phyloP scores from a whole-genome alignment of 2,888 invertebrate species.

The Anorthoa munda region DNA sequence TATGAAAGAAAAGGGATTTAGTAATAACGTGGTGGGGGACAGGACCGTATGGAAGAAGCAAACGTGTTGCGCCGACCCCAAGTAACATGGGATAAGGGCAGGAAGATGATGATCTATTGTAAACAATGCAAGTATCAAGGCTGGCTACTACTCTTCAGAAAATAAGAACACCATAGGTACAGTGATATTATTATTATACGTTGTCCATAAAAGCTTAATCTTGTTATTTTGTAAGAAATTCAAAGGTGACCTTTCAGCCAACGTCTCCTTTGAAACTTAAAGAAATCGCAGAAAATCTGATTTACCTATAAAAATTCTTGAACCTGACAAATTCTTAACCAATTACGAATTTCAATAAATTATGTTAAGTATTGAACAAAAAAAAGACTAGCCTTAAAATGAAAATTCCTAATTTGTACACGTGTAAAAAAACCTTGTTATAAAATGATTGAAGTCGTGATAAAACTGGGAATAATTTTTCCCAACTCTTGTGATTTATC shows the following conservation, averaged over 20 bases:
- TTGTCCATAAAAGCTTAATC: slow-evolving; percentile 28
- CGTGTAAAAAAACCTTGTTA: slow-evolving; percentile 13
- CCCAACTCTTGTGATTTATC: slow-evolving; percentile 67
- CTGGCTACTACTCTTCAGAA: not conserved
- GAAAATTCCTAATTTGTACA: slow-evolving; percentile 24
- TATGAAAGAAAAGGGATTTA: no score
- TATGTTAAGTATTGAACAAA: slow-evolving; percentile 15
- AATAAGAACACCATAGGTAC: not conserved
- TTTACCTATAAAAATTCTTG: slow-evolving; percentile 11
- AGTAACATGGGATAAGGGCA: no score
- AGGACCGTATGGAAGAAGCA: no score
- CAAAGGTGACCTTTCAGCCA: slow-evolving; percentile 42
- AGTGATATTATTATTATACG: not conserved
- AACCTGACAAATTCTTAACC: not conserved
- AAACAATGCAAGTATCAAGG: not conserved
- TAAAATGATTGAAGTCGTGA: slow-evolving; percentile 39
- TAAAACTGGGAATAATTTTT: slow-evolving; percentile 55
- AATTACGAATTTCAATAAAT: slow-evolving; percentile 21
- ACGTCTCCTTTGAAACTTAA: slow-evolving; percentile 31
- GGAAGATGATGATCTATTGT: no score
- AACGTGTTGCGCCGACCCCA: no score
- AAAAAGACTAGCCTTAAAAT: slow-evolving; percentile 20
- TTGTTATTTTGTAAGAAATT: slow-evolving; percentile 22
- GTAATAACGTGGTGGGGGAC: no score
- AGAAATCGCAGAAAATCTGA: slow-evolving; percentile 25